Evolutionary conservation across 2,888 invertebrate genomes (phyloP).

Genomic region (Labia minor): DNA sequence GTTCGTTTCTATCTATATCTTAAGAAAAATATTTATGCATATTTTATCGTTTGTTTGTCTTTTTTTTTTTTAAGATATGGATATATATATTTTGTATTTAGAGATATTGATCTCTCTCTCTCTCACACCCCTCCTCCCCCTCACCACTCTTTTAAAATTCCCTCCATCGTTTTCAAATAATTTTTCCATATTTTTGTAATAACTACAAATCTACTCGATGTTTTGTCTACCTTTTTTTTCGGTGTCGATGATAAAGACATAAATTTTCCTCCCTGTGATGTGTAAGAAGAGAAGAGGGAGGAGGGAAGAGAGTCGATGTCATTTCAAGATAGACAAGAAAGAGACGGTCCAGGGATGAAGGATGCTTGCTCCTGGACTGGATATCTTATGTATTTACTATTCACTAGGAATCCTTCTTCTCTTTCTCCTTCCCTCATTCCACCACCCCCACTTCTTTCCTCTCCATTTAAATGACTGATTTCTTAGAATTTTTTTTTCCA

Average conservation of each 20-base stretch:
- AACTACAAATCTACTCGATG: slow-evolving; percentile 4
- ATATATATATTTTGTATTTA: neutral
- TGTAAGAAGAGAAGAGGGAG: no score
- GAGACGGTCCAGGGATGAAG: neutral
- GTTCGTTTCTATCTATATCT: no score
- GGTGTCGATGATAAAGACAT: slow-evolving; percentile 7
- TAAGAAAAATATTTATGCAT: neutral
- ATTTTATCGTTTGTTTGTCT: slow-evolving; percentile 5
- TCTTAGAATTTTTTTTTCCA: neutral
- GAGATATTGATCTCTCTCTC: neutral
- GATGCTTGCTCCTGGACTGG: neutral
- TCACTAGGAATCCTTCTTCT: no score
- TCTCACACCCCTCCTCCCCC: neutral
- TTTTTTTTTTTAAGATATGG: neutral
- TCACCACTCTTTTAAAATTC: neutral
- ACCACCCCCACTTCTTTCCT: neutral
- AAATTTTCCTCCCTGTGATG: neutral
- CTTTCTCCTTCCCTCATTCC: neutral
- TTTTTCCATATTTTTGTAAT: slow-evolving; percentile 13
- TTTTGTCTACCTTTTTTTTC: neutral
- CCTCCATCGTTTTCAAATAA: neutral
- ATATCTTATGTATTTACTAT: neutral
- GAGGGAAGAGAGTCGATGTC: neutral
- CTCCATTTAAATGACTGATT: neutral
- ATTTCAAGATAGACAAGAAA: neutral